Base-by-base conservation (phyloP, 1,140 invertebrate species). In the Ceratosolen fusciceps region DNA sequence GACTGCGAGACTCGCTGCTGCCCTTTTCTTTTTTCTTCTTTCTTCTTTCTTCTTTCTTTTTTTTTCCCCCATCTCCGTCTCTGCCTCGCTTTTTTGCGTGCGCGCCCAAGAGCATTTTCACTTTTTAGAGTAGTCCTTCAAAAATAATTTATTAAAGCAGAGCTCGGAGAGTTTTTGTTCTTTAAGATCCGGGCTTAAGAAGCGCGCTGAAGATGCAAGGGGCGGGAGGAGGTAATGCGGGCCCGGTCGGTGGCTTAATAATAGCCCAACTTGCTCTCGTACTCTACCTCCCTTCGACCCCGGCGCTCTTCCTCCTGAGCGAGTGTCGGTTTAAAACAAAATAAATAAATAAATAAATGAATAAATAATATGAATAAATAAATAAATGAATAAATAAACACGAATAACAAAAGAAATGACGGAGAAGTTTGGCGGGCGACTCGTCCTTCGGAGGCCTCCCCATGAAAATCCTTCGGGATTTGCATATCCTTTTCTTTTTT, bases 1-100 rank as follows among this genome's bases (percentile, higher is more conserved):
- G 52, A 52, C 68, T 31, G 1, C 14, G 16, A 0, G 39, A 0
- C 54, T 37, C 1, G 26, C 29, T 65, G 19, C 24, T 24, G 12
- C 9, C 52, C 52, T 9, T 74, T 43, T 74, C 47, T 62, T 74
- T 74, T n/a, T n/a, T n/a, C n/a, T n/a, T n/a, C n/a, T n/a, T n/a
- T n/a, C n/a, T n/a, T n/a, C n/a, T n/a, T n/a, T n/a, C n/a, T n/a
- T n/a, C n/a, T n/a, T n/a, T n/a, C n/a, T n/a, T n/a, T n/a, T n/a
- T n/a, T n/a, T n/a, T n/a, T n/a, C n/a, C n/a, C n/a, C n/a, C 72
- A n/a, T 26, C 58, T 58, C 4, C 5, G 39, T 24, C 1, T 39
- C 54, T 12, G 24, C 7, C 60, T 34, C 34, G 19, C 26, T 8
- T 65, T 37, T 62, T 19, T 65, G 2, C 31, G 31, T 14, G 31